Percentiles rank a stretch among this genome's conserved stretches.
These are phyloP conservation scores for Ecliptopera silaceata DNA, from an alignment of 2,888 invertebrate species.

Conservation along the genomic window DNA sequence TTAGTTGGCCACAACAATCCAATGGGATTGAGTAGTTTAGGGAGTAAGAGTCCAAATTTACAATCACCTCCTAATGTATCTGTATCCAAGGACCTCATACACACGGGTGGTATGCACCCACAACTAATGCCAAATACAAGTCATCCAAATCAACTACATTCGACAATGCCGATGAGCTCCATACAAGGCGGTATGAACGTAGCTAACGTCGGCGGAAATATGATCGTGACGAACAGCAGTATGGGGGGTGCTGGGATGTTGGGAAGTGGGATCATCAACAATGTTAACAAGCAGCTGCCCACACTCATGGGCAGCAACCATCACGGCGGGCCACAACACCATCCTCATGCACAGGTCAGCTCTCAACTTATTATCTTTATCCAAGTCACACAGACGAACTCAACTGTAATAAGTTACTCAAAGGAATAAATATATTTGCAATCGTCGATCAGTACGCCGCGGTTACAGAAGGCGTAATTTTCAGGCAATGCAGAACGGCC, in stretches of 20 bases:
- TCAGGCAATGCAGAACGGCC: slow-evolving; percentile 90
- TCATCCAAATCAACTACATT: slow-evolving; percentile 83
- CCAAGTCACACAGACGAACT: neutral
- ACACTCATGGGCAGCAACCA: slow-evolving; percentile 85
- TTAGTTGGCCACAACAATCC: slow-evolving; percentile 88
- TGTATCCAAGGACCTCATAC: slow-evolving; percentile 90
- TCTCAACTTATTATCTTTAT: neutral
- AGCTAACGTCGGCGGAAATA: slow-evolving; percentile 84
- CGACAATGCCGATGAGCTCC: slow-evolving; percentile 87
- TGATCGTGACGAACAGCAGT: slow-evolving; percentile 92
- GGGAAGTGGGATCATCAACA: slow-evolving; percentile 89
- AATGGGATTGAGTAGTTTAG: slow-evolving; percentile 89
- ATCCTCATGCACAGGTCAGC: slow-evolving; percentile 77
- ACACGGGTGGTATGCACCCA: slow-evolving; percentile 83
- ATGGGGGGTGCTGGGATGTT: slow-evolving; percentile 88
- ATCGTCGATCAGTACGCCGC: neutral
- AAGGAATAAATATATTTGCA: neutral
- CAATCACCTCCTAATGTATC: slow-evolving; percentile 94
- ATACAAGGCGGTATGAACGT: slow-evolving; percentile 90
- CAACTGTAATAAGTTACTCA: neutral
- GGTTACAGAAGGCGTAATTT: slow-evolving; percentile 20
- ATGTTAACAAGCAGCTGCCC: slow-evolving; percentile 88
- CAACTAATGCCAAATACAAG: slow-evolving; percentile 90
- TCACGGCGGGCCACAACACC: slow-evolving; percentile 65
- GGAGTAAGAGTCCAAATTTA: slow-evolving; percentile 92